Evolutionary conservation across 2,888 invertebrate species (phyloP).

Genomic region (Noctua fimbriata): DNA sequence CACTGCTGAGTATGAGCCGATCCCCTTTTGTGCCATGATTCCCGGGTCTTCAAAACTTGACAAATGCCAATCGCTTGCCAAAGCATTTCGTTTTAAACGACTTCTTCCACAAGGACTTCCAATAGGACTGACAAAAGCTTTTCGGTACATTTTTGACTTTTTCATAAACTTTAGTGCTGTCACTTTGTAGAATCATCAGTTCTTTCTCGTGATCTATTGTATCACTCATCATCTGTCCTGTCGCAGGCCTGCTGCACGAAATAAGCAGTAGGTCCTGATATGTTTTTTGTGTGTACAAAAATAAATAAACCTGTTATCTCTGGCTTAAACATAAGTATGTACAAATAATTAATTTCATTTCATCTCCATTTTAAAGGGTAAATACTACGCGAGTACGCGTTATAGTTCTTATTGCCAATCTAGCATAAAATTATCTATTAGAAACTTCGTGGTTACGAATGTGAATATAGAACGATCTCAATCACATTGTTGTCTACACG

Average conservation of each 20-base stretch:
- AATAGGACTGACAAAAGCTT: neutral
- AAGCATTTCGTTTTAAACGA: neutral
- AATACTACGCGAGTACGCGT: neutral
- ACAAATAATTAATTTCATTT: too few relatives aligned
- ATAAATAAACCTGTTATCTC: neutral
- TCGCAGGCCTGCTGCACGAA: neutral
- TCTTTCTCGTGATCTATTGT: neutral
- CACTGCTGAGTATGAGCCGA: neutral
- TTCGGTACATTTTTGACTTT: neutral
- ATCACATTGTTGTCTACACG: constrained; percentile 19
- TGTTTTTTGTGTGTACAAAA: neutral
- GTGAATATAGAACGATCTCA: neutral
- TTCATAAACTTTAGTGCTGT: neutral
- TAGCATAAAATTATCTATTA: neutral
- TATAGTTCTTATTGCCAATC: neutral
- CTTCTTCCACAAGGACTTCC: neutral
- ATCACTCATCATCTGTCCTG: neutral
- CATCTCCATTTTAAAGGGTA: neutral
- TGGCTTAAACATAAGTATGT: neutral
- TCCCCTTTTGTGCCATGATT: neutral
- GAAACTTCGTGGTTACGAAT: constrained; percentile 8
- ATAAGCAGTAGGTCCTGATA: too few relatives aligned
- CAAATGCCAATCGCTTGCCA: neutral
- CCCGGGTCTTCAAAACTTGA: neutral
- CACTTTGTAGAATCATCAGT: neutral